Percentiles rank a stretch among this genome's conserved stretches.
Evolutionary conservation across 2,888 invertebrate species (phyloP).

Genomic region (Caenorhabditis auriculariae): DNA sequence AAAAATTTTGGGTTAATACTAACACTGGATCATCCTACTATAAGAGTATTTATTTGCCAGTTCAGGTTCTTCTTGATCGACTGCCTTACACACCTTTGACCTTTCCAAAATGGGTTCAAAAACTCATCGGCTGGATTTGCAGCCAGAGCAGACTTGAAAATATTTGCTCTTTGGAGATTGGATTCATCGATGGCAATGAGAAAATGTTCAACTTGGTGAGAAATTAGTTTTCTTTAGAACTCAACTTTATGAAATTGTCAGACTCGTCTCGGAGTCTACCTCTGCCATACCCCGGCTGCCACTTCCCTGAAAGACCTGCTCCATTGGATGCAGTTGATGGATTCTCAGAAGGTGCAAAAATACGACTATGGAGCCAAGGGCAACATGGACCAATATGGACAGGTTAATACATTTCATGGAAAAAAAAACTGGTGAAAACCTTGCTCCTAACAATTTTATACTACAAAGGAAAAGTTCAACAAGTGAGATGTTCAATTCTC

Average conservation of each 20-base stretch:
- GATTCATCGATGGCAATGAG: conserved; percentile 40
- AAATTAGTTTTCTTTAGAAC: background rate
- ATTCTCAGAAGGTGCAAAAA: conserved; percentile 30
- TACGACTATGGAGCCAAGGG: conserved; percentile 35
- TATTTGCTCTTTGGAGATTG: conserved; percentile 41
- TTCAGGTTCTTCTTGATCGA: conserved; percentile 20
- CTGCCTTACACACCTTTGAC: conserved; percentile 33
- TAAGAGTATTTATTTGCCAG: background rate
- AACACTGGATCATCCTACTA: too few species aligned
- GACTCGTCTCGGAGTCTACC: conserved; percentile 34
- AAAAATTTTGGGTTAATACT: too few species aligned
- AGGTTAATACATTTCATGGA: conserved; percentile 7
- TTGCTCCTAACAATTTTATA: too few species aligned
- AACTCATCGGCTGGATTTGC: conserved; percentile 30
- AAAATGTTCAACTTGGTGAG: conserved; percentile 34
- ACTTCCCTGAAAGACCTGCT: conserved; percentile 39
- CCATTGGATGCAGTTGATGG: conserved; percentile 40
- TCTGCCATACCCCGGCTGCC: conserved; percentile 44
- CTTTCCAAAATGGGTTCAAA: conserved; percentile 27
- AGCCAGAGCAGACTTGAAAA: too few species aligned
- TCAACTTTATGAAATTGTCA: conserved; percentile 1
- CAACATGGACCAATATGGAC: conserved; percentile 28
- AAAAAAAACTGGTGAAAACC: too few species aligned
- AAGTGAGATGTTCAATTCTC: too few species aligned
- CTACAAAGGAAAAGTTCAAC: too few species aligned